These are phyloP conservation scores for rat (Rattus norvegicus) DNA, from an alignment of 2,113 vertebrate species.

Conservation along the genomic window GRCr8 NC_086019.1:262830001-262830500, in stretches of 20 bases:
- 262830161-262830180: not conserved
- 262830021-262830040: fast-evolving
- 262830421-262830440: no score
- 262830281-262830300: not conserved
- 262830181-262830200: not conserved
- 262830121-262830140: not conserved
- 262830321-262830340: not conserved
- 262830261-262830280: not conserved
- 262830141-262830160: not conserved
- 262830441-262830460: no score
- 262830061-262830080: not conserved
- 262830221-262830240: not conserved
- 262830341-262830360: not conserved
- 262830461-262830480: no score
- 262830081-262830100: not conserved
- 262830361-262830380: no score
- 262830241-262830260: not conserved
- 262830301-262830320: not conserved
- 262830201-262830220: no score
- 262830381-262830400: no score
- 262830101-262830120: not conserved
- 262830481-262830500: no score
- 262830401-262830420: no score
- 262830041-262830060: not conserved
- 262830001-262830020: not conserved